A percentile compares a stretch with the other conserved stretches of the same genome.
Evolutionary conservation across 2,888 invertebrate genomes (phyloP).

Genomic region (Nysson spinosus): DNA sequence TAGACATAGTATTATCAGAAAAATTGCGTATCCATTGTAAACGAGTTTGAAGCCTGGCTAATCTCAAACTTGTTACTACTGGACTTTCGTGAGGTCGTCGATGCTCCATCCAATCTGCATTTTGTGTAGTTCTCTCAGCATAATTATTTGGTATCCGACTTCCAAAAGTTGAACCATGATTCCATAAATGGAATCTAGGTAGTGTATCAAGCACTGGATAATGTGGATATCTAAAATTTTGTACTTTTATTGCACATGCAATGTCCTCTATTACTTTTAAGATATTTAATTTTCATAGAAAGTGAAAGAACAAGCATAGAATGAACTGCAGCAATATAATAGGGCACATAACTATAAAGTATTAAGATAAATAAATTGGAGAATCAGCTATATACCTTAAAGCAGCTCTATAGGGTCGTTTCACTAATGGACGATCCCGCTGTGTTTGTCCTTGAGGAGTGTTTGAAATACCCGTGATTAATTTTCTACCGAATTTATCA

Average conservation of each 20-base stretch:
- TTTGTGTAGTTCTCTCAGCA: constrained; percentile 27
- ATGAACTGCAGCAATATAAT: too few relatives aligned
- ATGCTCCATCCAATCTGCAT: constrained; percentile 10
- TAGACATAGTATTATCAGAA: constrained; percentile 67
- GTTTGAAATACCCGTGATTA: constrained; percentile 91
- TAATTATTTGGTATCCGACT: constrained; percentile 23
- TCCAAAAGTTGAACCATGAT: constrained; percentile 26
- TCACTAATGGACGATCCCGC: constrained; percentile 77
- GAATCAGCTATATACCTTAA: constrained; percentile 57
- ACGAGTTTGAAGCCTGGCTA: constrained; percentile 10
- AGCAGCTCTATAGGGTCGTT: constrained; percentile 53
- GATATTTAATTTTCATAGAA: too few relatives aligned
- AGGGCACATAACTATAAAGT: too few relatives aligned
- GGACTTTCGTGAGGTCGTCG: background rate
- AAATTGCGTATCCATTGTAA: constrained; percentile 37
- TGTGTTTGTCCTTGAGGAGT: constrained; percentile 77
- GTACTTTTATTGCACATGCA: too few relatives aligned
- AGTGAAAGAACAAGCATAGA: too few relatives aligned
- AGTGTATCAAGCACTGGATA: constrained; percentile 25
- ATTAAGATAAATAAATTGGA: too few relatives aligned
- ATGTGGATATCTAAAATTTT: constrained; percentile 33
- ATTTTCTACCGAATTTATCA: constrained; percentile 87
- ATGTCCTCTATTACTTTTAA: too few relatives aligned
- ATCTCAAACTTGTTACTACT: too few relatives aligned
- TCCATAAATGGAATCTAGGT: constrained; percentile 34